These are phyloP conservation scores for Glyptemys insculpta DNA, from an alignment of 2,797 vertebrate genomes.

Conservation along the genomic window DNA sequence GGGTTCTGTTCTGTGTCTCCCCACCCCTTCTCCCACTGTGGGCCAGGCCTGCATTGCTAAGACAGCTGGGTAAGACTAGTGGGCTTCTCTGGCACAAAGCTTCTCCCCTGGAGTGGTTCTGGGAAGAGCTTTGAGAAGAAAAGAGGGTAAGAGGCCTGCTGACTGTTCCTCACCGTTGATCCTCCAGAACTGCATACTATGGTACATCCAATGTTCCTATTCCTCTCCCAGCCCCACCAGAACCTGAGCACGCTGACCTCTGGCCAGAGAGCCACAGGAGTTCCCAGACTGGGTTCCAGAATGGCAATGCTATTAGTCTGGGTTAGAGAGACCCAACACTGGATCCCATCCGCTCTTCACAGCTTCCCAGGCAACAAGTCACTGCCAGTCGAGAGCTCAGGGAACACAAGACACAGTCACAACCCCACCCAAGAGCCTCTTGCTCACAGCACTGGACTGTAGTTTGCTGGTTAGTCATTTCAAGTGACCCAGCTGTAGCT, in stretches of 20 bases:
- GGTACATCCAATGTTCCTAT: not conserved
- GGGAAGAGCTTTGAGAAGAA: not conserved
- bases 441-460: no score
- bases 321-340: not conserved
- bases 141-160: not conserved
- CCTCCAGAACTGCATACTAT: not conserved
- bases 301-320: not conserved
- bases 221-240: not conserved
- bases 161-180: not conserved
- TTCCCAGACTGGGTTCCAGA: not conserved
- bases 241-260: not conserved
- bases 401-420: constrained; percentile 8
- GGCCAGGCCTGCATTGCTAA: not conserved
- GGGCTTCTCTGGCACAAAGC: not conserved
- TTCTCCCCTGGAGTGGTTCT: not conserved
- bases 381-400: not conserved
- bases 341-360: not conserved
- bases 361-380: not conserved
- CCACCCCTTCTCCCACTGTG: not conserved
- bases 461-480: not conserved
- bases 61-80: not conserved
- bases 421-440: no score
- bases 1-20: not conserved
- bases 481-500: not conserved
- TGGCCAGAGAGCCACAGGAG: not conserved